Base-by-base conservation (phyloP, 2,113 vertebrate genomes). In the Pseudorhombus dupliciocellatus region DNA sequence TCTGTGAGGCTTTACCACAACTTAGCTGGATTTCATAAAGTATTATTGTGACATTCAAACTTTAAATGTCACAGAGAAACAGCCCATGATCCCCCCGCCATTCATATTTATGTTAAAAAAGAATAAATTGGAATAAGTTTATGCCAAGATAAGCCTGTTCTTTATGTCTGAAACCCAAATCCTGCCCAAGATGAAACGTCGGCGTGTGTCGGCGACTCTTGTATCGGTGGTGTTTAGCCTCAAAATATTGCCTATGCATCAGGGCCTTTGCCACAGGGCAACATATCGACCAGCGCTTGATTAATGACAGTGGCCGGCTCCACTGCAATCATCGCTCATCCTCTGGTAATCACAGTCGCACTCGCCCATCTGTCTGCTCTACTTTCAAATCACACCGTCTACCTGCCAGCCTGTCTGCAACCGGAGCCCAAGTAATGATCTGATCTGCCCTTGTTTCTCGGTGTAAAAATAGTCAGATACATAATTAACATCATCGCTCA, bases 401-500 rank as follows among this genome's bases (percentile, higher is more conserved):
- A 87, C 82, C 84, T 90, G 85, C 79, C 85, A 85, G 77, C 77
- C 75, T 79, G 80, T 83, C 75, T 75, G 73, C 84, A 74, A 71
- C 84, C 67, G 28, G 54, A 70, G 73, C 80, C 65, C 55, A 57
- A 8, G 65, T 87, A 87, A 90, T 82, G 80, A 89, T 88, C 84
- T 58, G 50, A 69, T 85, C 85, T 88, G 90, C 86, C 90, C 91
- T 86, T 88, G 84, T 90, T 88, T 85, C 80, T 66, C 25, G 44
- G 73, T 84, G 79, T 91, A 89, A 91, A 91, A 91, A 92, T 90
- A 90, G 88, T 88, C 72, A 48, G 80, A 87, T 87, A 84, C 79
- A 79, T 92, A 92, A 92, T 92, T 92, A 92, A 89, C 89, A 90
- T 87, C 89, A 92, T 92, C 87, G 75, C 81, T 92, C 92, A 91